Base-by-base conservation (phyloP, 30 jellyfish, hydroid and myxozoan species). In the Turritopsis dohrnii region DNA sequence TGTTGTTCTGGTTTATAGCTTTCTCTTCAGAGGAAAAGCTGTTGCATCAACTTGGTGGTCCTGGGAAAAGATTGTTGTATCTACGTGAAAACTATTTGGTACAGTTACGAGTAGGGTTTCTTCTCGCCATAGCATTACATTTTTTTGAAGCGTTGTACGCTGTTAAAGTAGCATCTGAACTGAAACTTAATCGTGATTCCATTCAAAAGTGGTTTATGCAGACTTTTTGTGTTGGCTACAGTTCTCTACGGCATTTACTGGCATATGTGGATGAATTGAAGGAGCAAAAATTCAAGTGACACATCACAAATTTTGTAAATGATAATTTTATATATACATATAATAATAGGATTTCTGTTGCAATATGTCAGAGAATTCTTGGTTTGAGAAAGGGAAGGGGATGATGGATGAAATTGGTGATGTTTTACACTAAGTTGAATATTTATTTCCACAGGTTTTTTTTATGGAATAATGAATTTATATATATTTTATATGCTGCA, bases 141-240 rank as follows among this genome's bases (percentile, higher is more conserved):
- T 52, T 81, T 17, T 9, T 87, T 66, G 90, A 79, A 66, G 82
- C 90, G 16, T 20, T 81, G 52, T 71, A 81, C 7, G 77, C 75
- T 52, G 20, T 52, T 24, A 73, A 52, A 54, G 27, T 72, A 69
- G 76, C 71, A 74, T 80, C 89, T 85, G 83, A 90, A 23, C 29
- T 75, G 18, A 85, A 85, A 27, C 71, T 85, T 26, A 41, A 87
- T 17, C 74, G 54, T 30, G 87, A 77, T 9, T 86, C 95, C 1
- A 80, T 85, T 30, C 88, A 20, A 21, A 90, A 90, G 52, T 90
- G 97, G 97, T 60, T 66, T 53, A 29, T 86, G 25, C 97, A 90
- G 53, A 90, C 97, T 28, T 83, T 83, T 16, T 52, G 83, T 52
- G 30, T 86, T 28, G 97, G 97, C 1, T 90, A 90, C 83, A 71